Conservation (phyloP, 2,888 invertebrate genomes). For the Scotopteryx bipunctaria region DNA sequence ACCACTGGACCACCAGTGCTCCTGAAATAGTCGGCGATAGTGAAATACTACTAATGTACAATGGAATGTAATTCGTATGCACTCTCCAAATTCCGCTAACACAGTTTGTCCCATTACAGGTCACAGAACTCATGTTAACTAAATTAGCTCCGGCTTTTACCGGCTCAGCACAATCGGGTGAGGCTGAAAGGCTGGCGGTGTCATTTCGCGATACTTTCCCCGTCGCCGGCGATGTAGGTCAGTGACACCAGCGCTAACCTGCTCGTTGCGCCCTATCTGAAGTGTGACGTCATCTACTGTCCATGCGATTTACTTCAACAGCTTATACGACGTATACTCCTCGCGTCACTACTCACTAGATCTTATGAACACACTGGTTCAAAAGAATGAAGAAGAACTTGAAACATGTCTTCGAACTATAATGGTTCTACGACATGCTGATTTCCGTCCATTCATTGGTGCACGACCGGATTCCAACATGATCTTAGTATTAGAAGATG, state of each 20-base stretch:
- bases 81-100: constrained; percentile 36
- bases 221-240: constrained; percentile 58
- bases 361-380: no score
- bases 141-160: constrained; percentile 53
- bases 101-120: constrained; percentile 41
- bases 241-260: constrained; percentile 47
- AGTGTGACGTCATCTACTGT: constrained; percentile 39
- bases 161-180: constrained; percentile 50
- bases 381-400: no score
- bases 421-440: no score
- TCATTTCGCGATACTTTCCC: constrained; percentile 56
- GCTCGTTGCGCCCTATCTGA: constrained; percentile 39
- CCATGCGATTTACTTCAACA: constrained; percentile 13
- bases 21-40: no score
- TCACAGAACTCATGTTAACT: constrained; percentile 45
- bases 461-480: no score
- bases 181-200: constrained; percentile 50
- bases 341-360: no score
- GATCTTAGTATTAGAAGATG: no score
- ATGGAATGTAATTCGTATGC: constrained; percentile 13
- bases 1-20: no score
- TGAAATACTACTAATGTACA: no score
- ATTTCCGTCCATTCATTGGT: no score
- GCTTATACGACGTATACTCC: neutral
- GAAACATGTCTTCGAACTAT: no score